phyloP scores from a whole-genome alignment of 2,888 invertebrate genomes.

The Byasa hedistus region DNA sequence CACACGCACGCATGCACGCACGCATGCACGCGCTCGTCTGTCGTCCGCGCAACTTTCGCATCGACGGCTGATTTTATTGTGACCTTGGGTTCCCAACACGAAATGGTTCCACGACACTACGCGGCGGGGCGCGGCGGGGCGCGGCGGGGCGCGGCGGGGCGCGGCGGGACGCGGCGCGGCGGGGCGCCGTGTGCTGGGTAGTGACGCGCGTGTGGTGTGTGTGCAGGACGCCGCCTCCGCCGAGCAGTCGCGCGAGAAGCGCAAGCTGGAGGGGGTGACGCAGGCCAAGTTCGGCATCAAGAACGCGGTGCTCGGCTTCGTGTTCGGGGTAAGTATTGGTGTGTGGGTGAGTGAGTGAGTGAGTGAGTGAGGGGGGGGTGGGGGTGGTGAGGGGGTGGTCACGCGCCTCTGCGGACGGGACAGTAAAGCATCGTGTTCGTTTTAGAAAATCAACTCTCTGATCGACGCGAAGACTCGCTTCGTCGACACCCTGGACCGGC shows the following conservation, averaged over 20 bases:
- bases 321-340: constrained; percentile 86
- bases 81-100: too few species aligned
- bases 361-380: too few species aligned
- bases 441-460: constrained; percentile 90
- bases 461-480: constrained; percentile 89
- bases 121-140: too few species aligned
- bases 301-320: constrained; percentile 89
- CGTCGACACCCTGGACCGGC: constrained; percentile 83
- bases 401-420: neutral
- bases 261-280: constrained; percentile 84
- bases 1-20: too few species aligned
- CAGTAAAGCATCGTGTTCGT: constrained; percentile 33
- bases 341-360: too few species aligned
- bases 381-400: neutral
- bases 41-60: too few species aligned
- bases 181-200: constrained; percentile 41
- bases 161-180: neutral
- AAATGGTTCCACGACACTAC: too few species aligned
- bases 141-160: neutral
- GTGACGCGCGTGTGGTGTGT: constrained; percentile 41
- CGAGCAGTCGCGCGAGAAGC: constrained; percentile 83
- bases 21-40: too few species aligned
- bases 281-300: constrained; percentile 85
- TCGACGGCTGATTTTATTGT: too few species aligned
- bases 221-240: constrained; percentile 70